Evolutionary conservation across 2,888 invertebrate species (phyloP).

Genomic region (Limnephilus rhombicus): DNA sequence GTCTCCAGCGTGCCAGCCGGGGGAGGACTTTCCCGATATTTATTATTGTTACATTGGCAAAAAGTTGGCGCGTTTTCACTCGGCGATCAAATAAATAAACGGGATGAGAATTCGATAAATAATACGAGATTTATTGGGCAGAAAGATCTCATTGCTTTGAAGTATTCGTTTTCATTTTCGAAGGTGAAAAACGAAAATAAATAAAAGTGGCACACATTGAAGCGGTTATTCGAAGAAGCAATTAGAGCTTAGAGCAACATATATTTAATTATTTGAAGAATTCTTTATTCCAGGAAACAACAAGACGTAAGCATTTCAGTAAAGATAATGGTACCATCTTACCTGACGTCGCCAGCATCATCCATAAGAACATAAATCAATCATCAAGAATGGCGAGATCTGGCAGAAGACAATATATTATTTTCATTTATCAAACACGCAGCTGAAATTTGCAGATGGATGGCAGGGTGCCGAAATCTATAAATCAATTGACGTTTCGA

Average conservation of each 20-base stretch:
- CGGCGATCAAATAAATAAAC: neutral
- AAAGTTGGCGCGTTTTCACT: neutral
- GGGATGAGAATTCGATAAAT: neutral
- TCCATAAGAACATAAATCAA: neutral
- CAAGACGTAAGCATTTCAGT: neutral
- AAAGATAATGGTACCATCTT: neutral
- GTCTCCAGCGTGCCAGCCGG: neutral
- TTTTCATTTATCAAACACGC: slow-evolving; percentile 38
- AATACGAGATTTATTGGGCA: neutral
- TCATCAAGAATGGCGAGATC: slow-evolving; percentile 5
- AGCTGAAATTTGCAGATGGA: neutral
- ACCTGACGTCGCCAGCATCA: slow-evolving; percentile 2
- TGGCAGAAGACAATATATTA: slow-evolving; percentile 23
- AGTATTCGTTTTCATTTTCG: neutral
- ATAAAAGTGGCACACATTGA: neutral
- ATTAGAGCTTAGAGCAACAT: neutral
- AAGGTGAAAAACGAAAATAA: neutral
- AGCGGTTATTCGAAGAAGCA: neutral
- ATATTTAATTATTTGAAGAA: neutral
- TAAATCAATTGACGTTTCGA: slow-evolving; percentile 40
- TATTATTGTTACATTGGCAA: neutral
- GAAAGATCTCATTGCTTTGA: neutral
- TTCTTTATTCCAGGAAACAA: neutral
- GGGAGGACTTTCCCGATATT: neutral
- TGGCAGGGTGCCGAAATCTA: slow-evolving; percentile 15